A percentile compares a stretch with the other conserved stretches of the same genome.
These are phyloP conservation scores for Trichonephila inaurata DNA, from an alignment of 1,140 invertebrate species.

Conservation along the genomic window DNA sequence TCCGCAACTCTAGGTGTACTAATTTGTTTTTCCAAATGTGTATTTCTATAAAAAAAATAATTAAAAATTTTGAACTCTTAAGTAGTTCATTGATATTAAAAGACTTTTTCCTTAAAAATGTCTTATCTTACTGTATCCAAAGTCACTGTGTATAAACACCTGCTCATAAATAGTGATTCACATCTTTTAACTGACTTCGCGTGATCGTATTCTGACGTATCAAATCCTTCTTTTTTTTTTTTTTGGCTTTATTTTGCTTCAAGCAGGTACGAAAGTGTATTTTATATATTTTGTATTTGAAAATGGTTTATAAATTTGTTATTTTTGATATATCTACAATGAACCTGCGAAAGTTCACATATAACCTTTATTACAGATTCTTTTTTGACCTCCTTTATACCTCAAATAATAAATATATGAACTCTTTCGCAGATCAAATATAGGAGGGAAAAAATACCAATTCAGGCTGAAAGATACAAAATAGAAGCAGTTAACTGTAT, in stretches of 20 bases:
- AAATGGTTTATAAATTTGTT: too few relatives aligned
- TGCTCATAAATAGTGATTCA: slow-evolving; percentile 12
- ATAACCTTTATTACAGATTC: too few relatives aligned
- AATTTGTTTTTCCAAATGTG: too few relatives aligned
- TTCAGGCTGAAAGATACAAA: too few relatives aligned
- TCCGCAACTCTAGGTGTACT: too few relatives aligned
- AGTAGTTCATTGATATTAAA: slow-evolving; percentile 28
- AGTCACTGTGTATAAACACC: neutral
- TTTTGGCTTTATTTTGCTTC: neutral
- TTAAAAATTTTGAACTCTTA: neutral
- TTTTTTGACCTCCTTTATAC: too few relatives aligned
- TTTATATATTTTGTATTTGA: neutral
- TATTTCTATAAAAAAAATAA: neutral
- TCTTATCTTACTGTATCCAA: neutral
- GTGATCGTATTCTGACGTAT: slow-evolving; percentile 7
- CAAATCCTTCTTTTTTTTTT: neutral
- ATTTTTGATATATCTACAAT: too few relatives aligned
- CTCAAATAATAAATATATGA: too few relatives aligned
- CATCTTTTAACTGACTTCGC: neutral
- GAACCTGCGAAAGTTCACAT: too few relatives aligned
- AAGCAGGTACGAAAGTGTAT: neutral
- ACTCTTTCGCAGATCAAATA: too few relatives aligned
- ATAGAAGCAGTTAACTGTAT: too few relatives aligned
- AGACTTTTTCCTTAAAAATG: neutral
- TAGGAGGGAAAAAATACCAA: too few relatives aligned